Conservation (phyloP, 2,797 vertebrate genomes). For the Crocidura indochinensis region DNA sequence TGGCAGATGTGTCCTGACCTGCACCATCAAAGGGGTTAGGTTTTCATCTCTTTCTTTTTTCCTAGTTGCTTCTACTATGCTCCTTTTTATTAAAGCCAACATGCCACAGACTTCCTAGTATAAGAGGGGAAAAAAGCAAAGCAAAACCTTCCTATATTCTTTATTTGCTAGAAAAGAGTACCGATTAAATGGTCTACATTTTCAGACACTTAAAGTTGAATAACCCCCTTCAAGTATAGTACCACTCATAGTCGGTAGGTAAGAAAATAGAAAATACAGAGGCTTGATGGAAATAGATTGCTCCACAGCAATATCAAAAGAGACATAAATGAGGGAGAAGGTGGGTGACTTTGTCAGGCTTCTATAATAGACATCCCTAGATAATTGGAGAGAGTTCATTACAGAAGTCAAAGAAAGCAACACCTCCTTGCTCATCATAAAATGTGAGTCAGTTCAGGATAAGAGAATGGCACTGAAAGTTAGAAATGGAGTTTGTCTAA, state of each 20-base stretch:
- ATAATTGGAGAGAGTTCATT: neutral
- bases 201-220: slow-evolving; percentile 28
- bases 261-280: neutral
- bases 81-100: slow-evolving; percentile 22
- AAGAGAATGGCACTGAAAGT: neutral
- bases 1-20: neutral
- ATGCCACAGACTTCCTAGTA: neutral
- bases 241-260: neutral
- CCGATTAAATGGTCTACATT: neutral
- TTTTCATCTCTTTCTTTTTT: neutral
- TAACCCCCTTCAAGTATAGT: neutral
- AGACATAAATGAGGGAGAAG: neutral
- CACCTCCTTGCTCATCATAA: neutral
- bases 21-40: neutral
- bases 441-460: neutral
- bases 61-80: neutral
- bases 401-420: neutral
- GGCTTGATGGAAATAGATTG: neutral
- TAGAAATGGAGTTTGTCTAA: slow-evolving; percentile 35
- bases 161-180: neutral
- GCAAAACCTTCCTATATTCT: neutral
- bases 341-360: no score
- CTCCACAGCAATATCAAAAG: neutral
- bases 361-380: neutral
- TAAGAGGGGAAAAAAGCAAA: neutral